phyloP scores from a whole-genome alignment of 2,797 vertebrate species.

The Tolypeutes matacus region DNA sequence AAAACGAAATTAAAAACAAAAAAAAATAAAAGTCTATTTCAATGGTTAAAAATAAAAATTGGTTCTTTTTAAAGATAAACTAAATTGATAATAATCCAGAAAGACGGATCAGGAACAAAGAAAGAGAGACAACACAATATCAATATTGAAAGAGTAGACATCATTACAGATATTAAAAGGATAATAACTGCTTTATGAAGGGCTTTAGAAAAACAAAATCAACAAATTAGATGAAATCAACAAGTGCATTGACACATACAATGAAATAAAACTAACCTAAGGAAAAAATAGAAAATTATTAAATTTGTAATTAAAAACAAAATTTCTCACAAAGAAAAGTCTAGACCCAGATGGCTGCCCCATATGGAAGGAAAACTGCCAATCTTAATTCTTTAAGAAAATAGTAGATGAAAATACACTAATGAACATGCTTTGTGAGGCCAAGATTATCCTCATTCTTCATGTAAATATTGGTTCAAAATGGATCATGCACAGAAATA shows the following conservation, averaged over 20 bases:
- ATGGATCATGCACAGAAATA: neutral
- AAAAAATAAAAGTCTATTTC: no score
- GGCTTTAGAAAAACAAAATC: neutral
- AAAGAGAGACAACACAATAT: no score
- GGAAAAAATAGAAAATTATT: neutral
- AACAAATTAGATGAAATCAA: neutral
- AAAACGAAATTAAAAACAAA: no score
- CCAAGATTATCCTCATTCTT: neutral
- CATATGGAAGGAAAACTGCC: neutral
- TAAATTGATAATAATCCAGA: no score
- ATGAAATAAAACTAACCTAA: neutral
- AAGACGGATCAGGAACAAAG: no score
- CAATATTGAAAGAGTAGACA: no score
- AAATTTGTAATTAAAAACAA: neutral
- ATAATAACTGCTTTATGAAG: neutral
- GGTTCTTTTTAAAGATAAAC: no score
- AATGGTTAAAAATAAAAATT: no score
- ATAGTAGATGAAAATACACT: neutral
- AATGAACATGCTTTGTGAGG: neutral
- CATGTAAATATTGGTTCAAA: neutral
- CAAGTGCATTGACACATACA: neutral
- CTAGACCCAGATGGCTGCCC: neutral
- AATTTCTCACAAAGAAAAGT: neutral
- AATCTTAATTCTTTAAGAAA: neutral
- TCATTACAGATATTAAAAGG: neutral